Conservation (phyloP, 2,113 vertebrate genomes). For the Xiphophorus couchianus region DNA sequence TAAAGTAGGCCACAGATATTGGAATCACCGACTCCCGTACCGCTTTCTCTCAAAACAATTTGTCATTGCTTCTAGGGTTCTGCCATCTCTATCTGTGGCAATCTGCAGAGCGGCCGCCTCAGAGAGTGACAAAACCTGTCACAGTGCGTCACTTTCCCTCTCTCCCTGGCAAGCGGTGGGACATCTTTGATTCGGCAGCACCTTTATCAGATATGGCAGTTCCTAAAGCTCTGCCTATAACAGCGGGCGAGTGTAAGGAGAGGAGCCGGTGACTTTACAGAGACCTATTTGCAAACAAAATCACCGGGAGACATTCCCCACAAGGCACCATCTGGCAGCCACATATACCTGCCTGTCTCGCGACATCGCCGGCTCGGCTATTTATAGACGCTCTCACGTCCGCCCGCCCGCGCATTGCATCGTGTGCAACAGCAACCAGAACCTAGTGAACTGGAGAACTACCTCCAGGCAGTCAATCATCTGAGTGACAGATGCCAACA, state of each 20-base stretch:
- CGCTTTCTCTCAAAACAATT: slow-evolving; percentile 66
- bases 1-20: slow-evolving; percentile 62
- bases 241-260: slow-evolving; percentile 61
- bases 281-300: slow-evolving; percentile 81
- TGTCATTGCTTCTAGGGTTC: slow-evolving; percentile 70
- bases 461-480: slow-evolving; percentile 61
- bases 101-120: slow-evolving; percentile 69
- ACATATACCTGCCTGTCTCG: slow-evolving; percentile 70
- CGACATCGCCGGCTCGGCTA: slow-evolving; percentile 57
- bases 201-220: slow-evolving; percentile 77
- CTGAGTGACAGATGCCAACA: slow-evolving; percentile 59
- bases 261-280: slow-evolving; percentile 64
- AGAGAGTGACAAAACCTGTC: slow-evolving; percentile 78
- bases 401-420: slow-evolving; percentile 59
- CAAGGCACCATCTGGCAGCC: slow-evolving; percentile 77
- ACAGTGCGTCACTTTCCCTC: slow-evolving; percentile 68
- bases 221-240: slow-evolving; percentile 70
- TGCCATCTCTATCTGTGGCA: slow-evolving; percentile 75
- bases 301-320: slow-evolving; percentile 76
- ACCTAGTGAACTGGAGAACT: slow-evolving; percentile 57
- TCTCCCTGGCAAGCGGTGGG: slow-evolving; percentile 56
- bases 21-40: slow-evolving; percentile 49
- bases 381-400: slow-evolving; percentile 64
- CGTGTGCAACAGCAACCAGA: slow-evolving; percentile 62
- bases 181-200: slow-evolving; percentile 69